Percentiles rank a stretch among this genome's conserved stretches.
Conservation (phyloP, 2,797 vertebrate species). For the Mormyrops attenuatus region DNA sequence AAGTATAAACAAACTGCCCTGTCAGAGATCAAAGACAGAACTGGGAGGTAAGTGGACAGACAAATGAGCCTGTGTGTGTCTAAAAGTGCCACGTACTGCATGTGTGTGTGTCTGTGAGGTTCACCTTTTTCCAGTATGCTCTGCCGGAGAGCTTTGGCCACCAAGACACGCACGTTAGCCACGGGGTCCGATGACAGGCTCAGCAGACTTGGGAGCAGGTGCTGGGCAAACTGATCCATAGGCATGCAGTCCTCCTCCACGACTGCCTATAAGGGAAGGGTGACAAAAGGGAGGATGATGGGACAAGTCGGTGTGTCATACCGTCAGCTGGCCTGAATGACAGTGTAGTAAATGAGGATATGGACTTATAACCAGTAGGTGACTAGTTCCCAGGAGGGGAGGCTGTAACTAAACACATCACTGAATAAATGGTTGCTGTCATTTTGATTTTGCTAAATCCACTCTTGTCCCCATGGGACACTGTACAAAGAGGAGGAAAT, state of each 20-base stretch:
- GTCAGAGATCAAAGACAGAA: neutral
- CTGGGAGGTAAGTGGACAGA: neutral
- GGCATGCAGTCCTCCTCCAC: constrained; percentile 79
- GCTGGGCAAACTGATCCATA: constrained; percentile 75
- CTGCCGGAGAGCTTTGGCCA: constrained; percentile 79
- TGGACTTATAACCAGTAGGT: neutral
- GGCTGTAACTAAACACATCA: neutral
- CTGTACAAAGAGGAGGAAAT: neutral
- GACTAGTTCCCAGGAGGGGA: neutral
- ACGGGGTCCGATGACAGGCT: constrained; percentile 80
- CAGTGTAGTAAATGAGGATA: neutral
- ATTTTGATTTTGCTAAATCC: neutral
- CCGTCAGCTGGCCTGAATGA: neutral
- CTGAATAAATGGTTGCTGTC: neutral
- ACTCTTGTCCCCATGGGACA: neutral
- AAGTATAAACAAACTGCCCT: neutral
- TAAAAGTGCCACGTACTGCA: neutral
- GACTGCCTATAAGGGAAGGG: constrained; percentile 54
- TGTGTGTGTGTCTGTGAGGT: neutral
- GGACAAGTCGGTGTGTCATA: neutral
- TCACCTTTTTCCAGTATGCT: constrained; percentile 80
- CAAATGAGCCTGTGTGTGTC: neutral
- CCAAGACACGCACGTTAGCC: constrained; percentile 77
- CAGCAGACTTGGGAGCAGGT: constrained; percentile 77
- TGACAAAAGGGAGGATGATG: neutral